Percentiles rank a stretch among this genome's conserved stretches.
phyloP scores from a whole-genome alignment of 1,140 invertebrate species.

The Drosophila nannoptera region DNA sequence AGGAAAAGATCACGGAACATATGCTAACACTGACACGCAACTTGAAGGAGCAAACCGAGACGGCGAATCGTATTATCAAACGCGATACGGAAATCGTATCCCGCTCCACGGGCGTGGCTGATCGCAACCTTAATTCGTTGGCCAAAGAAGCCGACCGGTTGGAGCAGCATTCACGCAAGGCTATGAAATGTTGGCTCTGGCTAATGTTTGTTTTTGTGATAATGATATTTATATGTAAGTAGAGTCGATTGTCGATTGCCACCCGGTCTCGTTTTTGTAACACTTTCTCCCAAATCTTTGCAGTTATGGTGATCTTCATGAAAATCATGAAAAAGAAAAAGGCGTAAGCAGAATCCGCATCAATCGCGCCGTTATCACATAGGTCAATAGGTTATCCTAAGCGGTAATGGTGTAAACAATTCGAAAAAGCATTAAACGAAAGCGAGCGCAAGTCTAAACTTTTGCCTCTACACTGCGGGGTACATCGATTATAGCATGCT shows the following conservation, averaged over 20 bases:
- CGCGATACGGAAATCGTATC: conserved; percentile 91
- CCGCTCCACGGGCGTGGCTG: conserved; percentile 88
- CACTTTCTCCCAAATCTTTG: conserved; percentile 54
- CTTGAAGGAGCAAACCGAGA: conserved; percentile 92
- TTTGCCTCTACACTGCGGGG: conserved; percentile 3
- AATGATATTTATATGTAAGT: conserved; percentile 91
- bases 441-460: conserved; percentile 47
- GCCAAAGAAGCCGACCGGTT: conserved; percentile 90
- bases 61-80: conserved; percentile 91
- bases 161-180: conserved; percentile 90
- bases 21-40: conserved; percentile 92
- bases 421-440: conserved; percentile 48
- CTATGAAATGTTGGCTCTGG: conserved; percentile 96
- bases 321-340: conserved; percentile 85
- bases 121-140: conserved; percentile 87
- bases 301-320: conserved; percentile 91
- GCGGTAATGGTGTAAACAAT: conserved; percentile 37
- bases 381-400: conserved; percentile 65
- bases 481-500: background rate
- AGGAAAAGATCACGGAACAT: conserved; percentile 95
- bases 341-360: conserved; percentile 26
- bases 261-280: background rate
- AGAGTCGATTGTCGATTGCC: background rate
- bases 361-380: background rate
- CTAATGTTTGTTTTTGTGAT: conserved; percentile 92